Evolutionary conservation across 2,888 invertebrate species (phyloP).

Genomic region (Mythimna impura): DNA sequence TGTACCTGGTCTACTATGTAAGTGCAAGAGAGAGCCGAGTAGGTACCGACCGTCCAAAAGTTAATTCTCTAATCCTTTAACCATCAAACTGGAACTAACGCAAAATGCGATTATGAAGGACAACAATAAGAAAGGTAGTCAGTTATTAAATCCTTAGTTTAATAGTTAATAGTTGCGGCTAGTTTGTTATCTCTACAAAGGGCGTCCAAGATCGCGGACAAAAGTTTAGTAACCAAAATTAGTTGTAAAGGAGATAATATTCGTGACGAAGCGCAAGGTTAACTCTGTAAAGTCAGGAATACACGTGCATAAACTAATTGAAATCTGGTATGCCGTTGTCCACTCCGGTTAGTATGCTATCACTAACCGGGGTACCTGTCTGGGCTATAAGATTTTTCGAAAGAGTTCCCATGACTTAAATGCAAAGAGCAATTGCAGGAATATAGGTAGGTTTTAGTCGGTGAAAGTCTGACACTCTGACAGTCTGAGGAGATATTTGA

Average conservation of each 20-base stretch:
- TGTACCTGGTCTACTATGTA: too few relatives aligned
- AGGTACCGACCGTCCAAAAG: neutral
- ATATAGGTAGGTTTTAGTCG: too few relatives aligned
- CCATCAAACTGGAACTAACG: constrained; percentile 8
- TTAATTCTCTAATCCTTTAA: neutral
- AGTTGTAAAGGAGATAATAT: constrained; percentile 72
- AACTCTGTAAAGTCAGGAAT: neutral
- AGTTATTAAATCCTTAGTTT: constrained; percentile 52
- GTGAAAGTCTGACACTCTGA: too few relatives aligned
- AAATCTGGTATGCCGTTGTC: too few relatives aligned
- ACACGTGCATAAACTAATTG: neutral
- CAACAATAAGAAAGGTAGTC: constrained; percentile 51
- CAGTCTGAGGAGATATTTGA: too few relatives aligned
- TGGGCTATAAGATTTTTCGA: too few relatives aligned
- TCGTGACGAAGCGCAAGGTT: constrained; percentile 41
- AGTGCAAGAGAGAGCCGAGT: too few relatives aligned
- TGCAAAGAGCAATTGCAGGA: too few relatives aligned
- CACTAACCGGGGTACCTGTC: too few relatives aligned
- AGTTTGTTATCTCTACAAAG: constrained; percentile 60
- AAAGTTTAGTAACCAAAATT: constrained; percentile 71
- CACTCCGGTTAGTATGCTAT: too few relatives aligned
- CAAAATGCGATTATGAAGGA: constrained; percentile 44
- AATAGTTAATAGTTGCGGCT: constrained; percentile 53
- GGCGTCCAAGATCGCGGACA: constrained; percentile 62
- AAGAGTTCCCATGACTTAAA: too few relatives aligned